phyloP scores from a whole-genome alignment of 2,113 vertebrate species.

The Propithecus coquereli region DNA sequence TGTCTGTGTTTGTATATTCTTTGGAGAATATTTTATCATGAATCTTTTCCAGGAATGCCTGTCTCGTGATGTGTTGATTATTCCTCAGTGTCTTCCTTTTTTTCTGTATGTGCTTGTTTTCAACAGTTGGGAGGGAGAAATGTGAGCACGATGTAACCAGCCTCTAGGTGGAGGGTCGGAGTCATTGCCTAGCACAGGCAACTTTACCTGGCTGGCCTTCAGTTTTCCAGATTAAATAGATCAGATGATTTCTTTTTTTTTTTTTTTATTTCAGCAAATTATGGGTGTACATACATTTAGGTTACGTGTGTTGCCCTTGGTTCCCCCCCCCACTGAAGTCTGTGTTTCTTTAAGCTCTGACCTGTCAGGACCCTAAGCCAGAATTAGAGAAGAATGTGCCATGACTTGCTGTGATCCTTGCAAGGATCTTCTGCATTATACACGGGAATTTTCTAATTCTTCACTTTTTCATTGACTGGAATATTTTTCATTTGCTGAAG shows the following conservation, averaged over 20 bases:
- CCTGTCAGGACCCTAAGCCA: slow-evolving; percentile 30
- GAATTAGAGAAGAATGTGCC: slow-evolving; percentile 71
- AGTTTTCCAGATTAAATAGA: neutral
- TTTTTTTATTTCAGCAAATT: no score
- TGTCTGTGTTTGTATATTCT: slow-evolving; percentile 67
- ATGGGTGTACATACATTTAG: no score
- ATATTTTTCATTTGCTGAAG: slow-evolving; percentile 72
- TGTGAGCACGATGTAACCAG: neutral
- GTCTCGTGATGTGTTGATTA: slow-evolving; percentile 49
- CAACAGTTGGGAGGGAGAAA: slow-evolving; percentile 44
- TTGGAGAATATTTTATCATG: slow-evolving; percentile 76
- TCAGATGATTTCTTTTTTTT: neutral
- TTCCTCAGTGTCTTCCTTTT: slow-evolving; percentile 43
- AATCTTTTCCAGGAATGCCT: slow-evolving; percentile 44
- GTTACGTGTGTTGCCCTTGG: no score
- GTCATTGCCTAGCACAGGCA: neutral
- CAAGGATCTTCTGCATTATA: slow-evolving; percentile 70
- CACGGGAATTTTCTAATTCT: slow-evolving; percentile 56
- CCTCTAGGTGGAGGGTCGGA: neutral
- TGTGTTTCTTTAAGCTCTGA: neutral
- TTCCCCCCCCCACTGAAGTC: no score
- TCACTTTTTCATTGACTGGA: slow-evolving; percentile 59
- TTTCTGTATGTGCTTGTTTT: slow-evolving; percentile 39
- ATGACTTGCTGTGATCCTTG: slow-evolving; percentile 71
- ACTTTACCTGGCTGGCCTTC: neutral